phyloP scores from a whole-genome alignment of 2,113 vertebrate species.

The Hippocampus abdominalis region DNA sequence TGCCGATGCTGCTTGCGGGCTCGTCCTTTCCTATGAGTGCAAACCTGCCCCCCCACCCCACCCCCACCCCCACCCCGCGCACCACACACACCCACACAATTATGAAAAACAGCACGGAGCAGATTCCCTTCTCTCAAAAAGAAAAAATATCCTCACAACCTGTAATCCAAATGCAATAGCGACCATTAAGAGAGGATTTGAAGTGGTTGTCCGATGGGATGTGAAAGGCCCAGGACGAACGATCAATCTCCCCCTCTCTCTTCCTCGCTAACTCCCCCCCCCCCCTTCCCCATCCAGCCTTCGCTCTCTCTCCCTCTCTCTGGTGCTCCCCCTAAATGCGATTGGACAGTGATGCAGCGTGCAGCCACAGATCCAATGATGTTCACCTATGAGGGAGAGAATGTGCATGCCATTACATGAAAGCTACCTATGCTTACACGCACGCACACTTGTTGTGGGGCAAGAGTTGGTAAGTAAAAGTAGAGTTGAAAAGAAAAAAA shows the following conservation, averaged over 20 bases:
- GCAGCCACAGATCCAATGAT: conserved; percentile 88
- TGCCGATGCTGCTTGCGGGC: conserved; percentile 28
- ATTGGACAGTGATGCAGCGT: conserved; percentile 85
- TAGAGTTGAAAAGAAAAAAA: neutral
- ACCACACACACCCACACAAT: neutral
- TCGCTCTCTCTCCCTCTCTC: conserved; percentile 23
- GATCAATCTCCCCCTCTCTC: conserved; percentile 57
- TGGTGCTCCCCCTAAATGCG: conserved; percentile 63
- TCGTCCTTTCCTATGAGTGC: conserved; percentile 45
- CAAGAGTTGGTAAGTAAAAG: neutral
- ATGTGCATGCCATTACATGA: neutral
- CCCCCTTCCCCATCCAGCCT: conserved; percentile 4
- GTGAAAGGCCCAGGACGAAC: conserved; percentile 63
- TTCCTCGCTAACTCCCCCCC: conserved; percentile 20
- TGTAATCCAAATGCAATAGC: conserved; percentile 17
- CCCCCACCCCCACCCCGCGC: too few relatives aligned
- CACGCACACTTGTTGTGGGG: conserved; percentile 3
- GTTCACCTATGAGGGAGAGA: conserved; percentile 57
- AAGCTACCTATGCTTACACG: neutral
- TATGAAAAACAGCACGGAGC: conserved; percentile 8
- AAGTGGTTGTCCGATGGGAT: conserved; percentile 41
- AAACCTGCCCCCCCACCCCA: neutral
- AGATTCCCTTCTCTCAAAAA: neutral
- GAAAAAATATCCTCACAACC: conserved; percentile 6
- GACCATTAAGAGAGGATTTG: conserved; percentile 11